Percentiles rank a stretch among this genome's conserved stretches.
These are phyloP conservation scores for Apotomis betuletana DNA, from an alignment of 2,888 invertebrate genomes.

Conservation along the genomic window DNA sequence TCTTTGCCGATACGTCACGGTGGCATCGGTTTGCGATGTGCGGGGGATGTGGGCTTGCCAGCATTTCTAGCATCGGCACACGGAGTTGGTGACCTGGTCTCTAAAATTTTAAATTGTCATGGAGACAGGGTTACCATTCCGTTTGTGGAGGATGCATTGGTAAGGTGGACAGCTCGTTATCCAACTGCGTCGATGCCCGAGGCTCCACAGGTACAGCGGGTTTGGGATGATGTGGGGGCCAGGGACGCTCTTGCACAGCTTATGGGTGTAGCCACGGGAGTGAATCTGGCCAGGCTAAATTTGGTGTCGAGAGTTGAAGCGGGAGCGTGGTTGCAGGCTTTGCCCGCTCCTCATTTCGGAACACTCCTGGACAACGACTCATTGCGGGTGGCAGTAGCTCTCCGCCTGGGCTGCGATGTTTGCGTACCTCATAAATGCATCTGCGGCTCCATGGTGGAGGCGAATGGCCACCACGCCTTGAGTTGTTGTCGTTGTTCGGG, in stretches of 20 bases:
- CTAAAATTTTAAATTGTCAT: no score
- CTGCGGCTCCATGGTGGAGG: no score
- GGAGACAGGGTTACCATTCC: no score
- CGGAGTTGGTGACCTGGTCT: no score
- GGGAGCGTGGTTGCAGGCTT: conserved; percentile 4
- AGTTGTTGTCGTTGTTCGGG: no score
- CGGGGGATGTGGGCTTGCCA: no score
- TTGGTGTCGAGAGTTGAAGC: background rate
- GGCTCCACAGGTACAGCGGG: background rate
- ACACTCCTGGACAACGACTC: no score
- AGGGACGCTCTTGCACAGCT: background rate
- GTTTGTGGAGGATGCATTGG: background rate
- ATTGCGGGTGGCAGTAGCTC: no score
- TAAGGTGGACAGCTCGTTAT: background rate
- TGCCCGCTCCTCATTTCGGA: background rate
- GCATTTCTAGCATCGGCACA: background rate
- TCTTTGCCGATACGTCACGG: conserved; percentile 13
- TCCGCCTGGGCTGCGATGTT: no score
- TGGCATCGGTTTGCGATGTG: background rate
- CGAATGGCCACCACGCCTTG: no score
- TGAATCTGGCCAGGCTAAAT: background rate
- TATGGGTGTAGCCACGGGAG: background rate
- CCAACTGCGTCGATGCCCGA: conserved; percentile 1
- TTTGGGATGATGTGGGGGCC: conserved; percentile 3
- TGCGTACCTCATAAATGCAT: no score